These are phyloP conservation scores for Amazona ochrocephala DNA, from an alignment of 2,797 vertebrate species.

Conservation along the genomic window DNA sequence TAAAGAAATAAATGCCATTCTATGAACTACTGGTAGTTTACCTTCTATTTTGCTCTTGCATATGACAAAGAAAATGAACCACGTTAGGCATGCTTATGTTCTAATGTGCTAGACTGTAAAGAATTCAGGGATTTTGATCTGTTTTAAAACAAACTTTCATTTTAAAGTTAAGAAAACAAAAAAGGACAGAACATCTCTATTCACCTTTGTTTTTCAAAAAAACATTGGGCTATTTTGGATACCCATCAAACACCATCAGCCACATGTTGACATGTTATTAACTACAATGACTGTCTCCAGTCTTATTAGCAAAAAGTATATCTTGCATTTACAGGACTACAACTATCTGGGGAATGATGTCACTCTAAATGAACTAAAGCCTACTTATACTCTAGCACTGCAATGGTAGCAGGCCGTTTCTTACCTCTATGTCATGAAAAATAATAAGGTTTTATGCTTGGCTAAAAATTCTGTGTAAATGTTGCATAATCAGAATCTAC, in stretches of 20 bases:
- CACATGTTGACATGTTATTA: neutral
- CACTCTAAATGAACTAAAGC: neutral
- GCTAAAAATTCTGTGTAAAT: neutral
- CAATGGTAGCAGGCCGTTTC: neutral
- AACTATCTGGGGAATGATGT: neutral
- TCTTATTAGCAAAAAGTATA: neutral
- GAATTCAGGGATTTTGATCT: neutral
- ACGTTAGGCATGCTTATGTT: slow-evolving; percentile 6
- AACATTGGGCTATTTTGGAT: neutral
- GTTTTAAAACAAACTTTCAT: slow-evolving; percentile 15
- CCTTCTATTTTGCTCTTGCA: neutral
- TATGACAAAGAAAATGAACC: slow-evolving; percentile 42
- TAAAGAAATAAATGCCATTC: slow-evolving; percentile 31
- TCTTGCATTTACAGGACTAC: neutral
- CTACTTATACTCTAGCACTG: neutral
- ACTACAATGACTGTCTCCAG: neutral
- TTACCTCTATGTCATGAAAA: neutral
- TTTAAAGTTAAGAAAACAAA: neutral
- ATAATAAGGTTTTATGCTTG: neutral
- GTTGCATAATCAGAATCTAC: neutral
- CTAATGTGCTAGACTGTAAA: neutral
- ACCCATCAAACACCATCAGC: neutral
- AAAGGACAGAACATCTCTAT: neutral
- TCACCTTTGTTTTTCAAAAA: neutral
- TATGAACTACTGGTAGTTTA: neutral